Evolutionary conservation across 2,797 vertebrate species (phyloP), one percentile per base, ranked within the genome.

Genomic region (Acanthurus leucopareius): DNA sequence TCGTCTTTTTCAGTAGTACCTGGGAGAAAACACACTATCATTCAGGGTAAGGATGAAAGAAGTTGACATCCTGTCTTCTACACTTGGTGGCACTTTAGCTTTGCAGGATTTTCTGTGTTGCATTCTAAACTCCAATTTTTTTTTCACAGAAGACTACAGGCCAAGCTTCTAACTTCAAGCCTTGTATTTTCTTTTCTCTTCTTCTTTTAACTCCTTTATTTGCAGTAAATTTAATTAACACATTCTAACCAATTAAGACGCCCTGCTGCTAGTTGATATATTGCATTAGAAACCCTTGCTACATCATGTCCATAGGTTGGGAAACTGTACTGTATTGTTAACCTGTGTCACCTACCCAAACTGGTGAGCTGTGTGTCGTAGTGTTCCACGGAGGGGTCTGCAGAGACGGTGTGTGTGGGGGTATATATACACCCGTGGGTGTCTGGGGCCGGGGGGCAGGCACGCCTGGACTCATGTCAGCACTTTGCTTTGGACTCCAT

Each of bases 401-500:
- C 82, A 73, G 87, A 78, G 86, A 48, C 10, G 65, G 73, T 78
- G 88, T 69, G 52, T 79, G 79, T 79, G 87, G 92, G 93, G 86
- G 92, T 72, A 94, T 97, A 96, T 99, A 97, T 97, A 97, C 96
- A 95, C 93, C 78, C 72, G 48, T 13, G 73, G 80, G 85, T 87
- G 79, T 19, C 80, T 32, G 83, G 63, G 89, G 86, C 78, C 69
- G 53, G 88, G 66, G 89, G 67, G 74, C 80, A 74, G 82, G 89
- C 90, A 85, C 20, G 86, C 79, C 70, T 93, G 91, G 93, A 80
- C 90, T 91, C 93, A 83, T 61, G 97, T 99, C 98, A 99, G 98
- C 98, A 98, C 89, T 97, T 97, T 97, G 94, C 94, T 95, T 95
- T 95, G 91, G 94, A 91, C 82, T 90, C 90, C 94, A 94, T 96